phyloP scores from a whole-genome alignment of 1,140 invertebrate genomes.

The Eriosoma lanigerum region DNA sequence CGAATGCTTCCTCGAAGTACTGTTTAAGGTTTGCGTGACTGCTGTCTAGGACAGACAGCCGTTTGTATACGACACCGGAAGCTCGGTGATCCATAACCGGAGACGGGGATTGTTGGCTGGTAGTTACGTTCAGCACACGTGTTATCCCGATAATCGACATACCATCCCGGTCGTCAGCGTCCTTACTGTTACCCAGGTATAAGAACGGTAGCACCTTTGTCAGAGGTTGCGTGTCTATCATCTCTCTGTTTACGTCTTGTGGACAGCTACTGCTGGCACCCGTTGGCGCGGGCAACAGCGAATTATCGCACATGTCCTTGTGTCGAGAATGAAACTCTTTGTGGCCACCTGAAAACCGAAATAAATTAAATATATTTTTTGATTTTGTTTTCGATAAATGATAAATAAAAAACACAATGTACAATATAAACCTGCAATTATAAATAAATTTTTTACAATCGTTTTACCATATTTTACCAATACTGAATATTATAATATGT shows the following conservation, averaged over 20 bases:
- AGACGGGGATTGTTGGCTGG: conserved; percentile 39
- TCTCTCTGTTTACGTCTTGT: conserved; percentile 56
- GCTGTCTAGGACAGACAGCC: conserved; percentile 81
- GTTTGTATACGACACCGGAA: conserved; percentile 78
- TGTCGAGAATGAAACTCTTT: conserved; percentile 70
- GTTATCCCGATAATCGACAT: conserved; percentile 69
- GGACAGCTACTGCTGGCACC: conserved; percentile 54
- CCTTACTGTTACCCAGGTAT: conserved; percentile 82
- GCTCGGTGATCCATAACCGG: conserved; percentile 66
- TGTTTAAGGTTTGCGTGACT: conserved; percentile 87
- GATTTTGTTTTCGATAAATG: no score
- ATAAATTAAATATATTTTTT: no score
- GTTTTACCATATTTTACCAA: conserved; percentile 27
- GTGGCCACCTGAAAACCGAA: conserved; percentile 66
- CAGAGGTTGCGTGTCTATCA: conserved; percentile 76
- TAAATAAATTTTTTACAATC: no score
- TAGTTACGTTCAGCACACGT: conserved; percentile 80
- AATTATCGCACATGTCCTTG: conserved; percentile 67
- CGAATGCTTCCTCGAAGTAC: conserved; percentile 88
- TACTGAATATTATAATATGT: no score
- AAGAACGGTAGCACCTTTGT: conserved; percentile 84
- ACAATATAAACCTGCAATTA: no score
- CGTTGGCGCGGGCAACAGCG: conserved; percentile 60
- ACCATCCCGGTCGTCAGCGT: conserved; percentile 74
- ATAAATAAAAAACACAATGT: no score